Evolutionary conservation across 2,888 invertebrate species (phyloP).

Genomic region (Eremobia ochroleuca): DNA sequence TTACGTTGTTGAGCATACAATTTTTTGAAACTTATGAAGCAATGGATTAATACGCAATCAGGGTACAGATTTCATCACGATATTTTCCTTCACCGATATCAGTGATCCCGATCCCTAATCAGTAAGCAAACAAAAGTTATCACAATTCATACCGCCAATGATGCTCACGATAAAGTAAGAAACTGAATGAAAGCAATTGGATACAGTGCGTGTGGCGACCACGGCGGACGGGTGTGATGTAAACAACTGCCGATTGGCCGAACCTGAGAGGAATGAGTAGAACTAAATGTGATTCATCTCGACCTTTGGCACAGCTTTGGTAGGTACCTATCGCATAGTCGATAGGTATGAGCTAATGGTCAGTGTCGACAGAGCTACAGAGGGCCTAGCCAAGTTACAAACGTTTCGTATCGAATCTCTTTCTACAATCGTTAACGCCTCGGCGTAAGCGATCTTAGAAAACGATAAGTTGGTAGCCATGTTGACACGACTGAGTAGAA

Average conservation of each 20-base stretch:
- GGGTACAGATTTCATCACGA: not conserved
- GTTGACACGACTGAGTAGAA: too few species aligned
- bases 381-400: too few species aligned
- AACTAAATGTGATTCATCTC: constrained; percentile 18
- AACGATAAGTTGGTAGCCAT: too few species aligned
- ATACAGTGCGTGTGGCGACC: not conserved
- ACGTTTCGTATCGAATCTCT: too few species aligned
- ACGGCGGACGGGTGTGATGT: not conserved
- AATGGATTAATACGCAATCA: not conserved
- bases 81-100: not conserved
- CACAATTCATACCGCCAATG: not conserved
- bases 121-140: not conserved
- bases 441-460: too few species aligned
- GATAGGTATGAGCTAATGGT: constrained; percentile 26
- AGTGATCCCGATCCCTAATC: not conserved
- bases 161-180: not conserved
- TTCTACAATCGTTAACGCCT: too few species aligned
- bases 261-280: not conserved
- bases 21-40: not conserved
- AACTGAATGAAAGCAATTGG: not conserved
- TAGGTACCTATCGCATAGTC: too few species aligned
- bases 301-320: constrained; percentile 35
- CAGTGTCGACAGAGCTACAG: constrained; percentile 27
- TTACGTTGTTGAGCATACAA: not conserved
- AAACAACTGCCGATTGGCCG: not conserved